These are phyloP conservation scores for Trimorus sp. DNA, from an alignment of 2,888 invertebrate species.

Conservation along the genomic window DNA sequence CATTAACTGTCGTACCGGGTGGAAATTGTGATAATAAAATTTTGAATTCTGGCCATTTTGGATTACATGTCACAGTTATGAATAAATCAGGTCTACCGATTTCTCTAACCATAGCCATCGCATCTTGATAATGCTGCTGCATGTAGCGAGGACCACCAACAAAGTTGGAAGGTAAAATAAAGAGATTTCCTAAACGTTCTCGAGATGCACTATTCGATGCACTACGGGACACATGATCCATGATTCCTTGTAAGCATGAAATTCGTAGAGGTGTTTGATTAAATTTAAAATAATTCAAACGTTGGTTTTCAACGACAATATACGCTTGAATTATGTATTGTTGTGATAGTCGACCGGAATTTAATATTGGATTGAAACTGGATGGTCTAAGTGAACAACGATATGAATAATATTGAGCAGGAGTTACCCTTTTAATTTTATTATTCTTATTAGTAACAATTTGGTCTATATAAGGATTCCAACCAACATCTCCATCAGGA, in stretches of 20 bases:
- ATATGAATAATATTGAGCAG: slow-evolving; percentile 49
- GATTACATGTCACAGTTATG: slow-evolving; percentile 77
- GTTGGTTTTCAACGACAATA: slow-evolving; percentile 38
- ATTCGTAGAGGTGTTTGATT: slow-evolving; percentile 34
- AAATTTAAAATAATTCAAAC: slow-evolving; percentile 27
- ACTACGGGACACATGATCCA: neutral
- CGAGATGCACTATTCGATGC: slow-evolving; percentile 9
- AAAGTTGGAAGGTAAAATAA: slow-evolving; percentile 39
- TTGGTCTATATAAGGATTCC: slow-evolving; percentile 23
- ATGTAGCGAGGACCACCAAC: slow-evolving; percentile 77
- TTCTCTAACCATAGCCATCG: slow-evolving; percentile 75
- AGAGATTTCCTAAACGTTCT: slow-evolving; percentile 37
- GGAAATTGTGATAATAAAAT: slow-evolving; percentile 19
- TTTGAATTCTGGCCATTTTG: slow-evolving; percentile 74
- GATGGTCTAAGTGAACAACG: slow-evolving; percentile 20
- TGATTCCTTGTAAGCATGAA: slow-evolving; percentile 29
- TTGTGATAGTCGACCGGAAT: slow-evolving; percentile 34
- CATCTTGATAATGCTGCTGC: slow-evolving; percentile 66
- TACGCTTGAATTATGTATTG: slow-evolving; percentile 51
- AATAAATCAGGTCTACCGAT: slow-evolving; percentile 78
- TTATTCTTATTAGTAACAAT: neutral
- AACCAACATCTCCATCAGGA: slow-evolving; percentile 29
- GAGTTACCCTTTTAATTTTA: slow-evolving; percentile 19
- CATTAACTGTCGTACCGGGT: slow-evolving; percentile 3
- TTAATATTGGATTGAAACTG: slow-evolving; percentile 38